Conservation (phyloP, 2,113 vertebrate genomes). For the Ictalurus furcatus region DNA sequence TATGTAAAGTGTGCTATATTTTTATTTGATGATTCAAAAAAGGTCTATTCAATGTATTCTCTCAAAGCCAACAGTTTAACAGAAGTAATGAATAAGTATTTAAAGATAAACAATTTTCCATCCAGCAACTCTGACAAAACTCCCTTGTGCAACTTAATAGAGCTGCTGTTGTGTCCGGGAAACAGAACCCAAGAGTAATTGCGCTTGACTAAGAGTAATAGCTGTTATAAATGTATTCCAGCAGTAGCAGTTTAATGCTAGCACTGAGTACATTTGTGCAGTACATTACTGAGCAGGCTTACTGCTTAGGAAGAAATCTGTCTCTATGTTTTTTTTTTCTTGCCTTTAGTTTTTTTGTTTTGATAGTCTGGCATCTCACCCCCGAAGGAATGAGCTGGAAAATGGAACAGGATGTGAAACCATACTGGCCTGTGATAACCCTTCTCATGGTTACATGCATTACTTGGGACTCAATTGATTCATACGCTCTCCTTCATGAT, state of each 20-base stretch:
- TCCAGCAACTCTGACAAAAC: background rate
- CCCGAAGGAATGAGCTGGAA: conserved; percentile 12
- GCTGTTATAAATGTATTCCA: background rate
- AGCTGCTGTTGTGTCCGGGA: background rate
- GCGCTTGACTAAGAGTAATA: background rate
- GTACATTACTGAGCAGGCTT: background rate
- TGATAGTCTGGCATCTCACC: conserved; percentile 1
- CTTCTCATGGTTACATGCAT: background rate
- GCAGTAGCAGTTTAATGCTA: background rate
- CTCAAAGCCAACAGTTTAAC: background rate
- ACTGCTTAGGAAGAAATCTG: background rate
- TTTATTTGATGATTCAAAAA: background rate
- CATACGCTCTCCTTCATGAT: background rate
- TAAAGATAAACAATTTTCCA: background rate
- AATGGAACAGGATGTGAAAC: conserved; percentile 5
- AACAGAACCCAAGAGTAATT: conserved; percentile 19
- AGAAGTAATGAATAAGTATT: background rate
- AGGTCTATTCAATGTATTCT: background rate
- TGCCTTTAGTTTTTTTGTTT: background rate
- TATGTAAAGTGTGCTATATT: background rate
- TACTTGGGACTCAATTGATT: background rate
- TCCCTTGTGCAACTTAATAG: conserved; percentile 10
- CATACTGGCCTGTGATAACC: background rate
- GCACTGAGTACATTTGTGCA: background rate
- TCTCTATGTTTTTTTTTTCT: background rate